phyloP scores from a whole-genome alignment of 2,113 vertebrate genomes.

The Peromyscus leucopus region DNA sequence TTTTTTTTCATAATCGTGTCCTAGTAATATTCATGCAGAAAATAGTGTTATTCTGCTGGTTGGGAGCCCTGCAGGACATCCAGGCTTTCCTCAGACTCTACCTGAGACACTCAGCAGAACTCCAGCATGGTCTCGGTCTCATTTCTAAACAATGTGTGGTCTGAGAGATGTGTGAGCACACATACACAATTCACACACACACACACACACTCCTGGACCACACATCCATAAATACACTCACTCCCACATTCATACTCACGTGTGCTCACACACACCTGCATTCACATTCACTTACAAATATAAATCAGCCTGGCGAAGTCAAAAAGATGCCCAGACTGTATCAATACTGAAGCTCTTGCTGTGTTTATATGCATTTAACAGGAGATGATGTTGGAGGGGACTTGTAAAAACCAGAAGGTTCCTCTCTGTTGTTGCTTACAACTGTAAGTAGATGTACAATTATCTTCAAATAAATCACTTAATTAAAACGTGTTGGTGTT shows the following conservation, averaged over 20 bases:
- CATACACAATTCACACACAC: fast-evolving
- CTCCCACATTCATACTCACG: fast-evolving
- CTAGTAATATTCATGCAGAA: background rate
- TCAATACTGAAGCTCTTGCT: fast-evolving
- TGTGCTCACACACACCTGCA: too few species aligned
- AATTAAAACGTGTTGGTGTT: background rate
- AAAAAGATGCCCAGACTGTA: fast-evolving
- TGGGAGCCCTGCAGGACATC: fast-evolving
- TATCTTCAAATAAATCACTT: background rate
- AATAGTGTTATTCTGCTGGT: fast-evolving
- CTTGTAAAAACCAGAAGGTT: fast-evolving
- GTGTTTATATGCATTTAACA: fast-evolving
- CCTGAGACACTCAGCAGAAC: fast-evolving
- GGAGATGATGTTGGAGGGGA: fast-evolving
- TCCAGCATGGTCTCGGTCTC: fast-evolving
- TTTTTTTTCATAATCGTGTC: conserved; percentile 34
- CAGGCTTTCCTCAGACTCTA: background rate
- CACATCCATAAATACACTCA: background rate
- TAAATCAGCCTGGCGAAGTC: fast-evolving
- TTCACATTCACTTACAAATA: fast-evolving
- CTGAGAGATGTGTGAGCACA: background rate
- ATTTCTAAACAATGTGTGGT: fast-evolving
- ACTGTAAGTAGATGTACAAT: fast-evolving
- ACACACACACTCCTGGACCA: fast-evolving
- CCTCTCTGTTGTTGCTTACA: background rate